Percentiles rank a stretch among this genome's conserved stretches.
These are phyloP conservation scores for Trichonephila inaurata DNA, from an alignment of 1,140 invertebrate species.

Conservation along the genomic window DNA sequence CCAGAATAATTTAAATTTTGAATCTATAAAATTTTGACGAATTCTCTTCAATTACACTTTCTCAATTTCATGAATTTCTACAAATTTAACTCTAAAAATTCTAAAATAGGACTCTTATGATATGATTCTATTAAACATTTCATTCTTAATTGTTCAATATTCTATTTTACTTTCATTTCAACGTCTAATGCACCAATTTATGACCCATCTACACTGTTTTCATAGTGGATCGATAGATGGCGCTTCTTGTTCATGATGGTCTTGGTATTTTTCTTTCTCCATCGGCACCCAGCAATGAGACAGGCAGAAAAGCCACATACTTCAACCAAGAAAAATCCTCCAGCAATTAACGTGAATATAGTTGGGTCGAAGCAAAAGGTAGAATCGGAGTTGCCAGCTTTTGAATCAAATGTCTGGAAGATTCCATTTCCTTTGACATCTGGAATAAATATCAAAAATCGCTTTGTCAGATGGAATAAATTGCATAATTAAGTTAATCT, in stretches of 20 bases:
- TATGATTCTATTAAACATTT: too few species aligned
- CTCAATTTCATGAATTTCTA: too few species aligned
- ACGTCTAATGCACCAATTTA: neutral
- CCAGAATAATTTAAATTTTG: too few species aligned
- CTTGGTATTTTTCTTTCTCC: slow-evolving; percentile 24
- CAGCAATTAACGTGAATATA: slow-evolving; percentile 63
- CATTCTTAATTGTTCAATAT: too few species aligned
- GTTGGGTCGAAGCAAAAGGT: slow-evolving; percentile 73
- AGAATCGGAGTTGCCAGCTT: neutral
- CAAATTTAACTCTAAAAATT: too few species aligned
- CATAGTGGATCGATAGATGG: slow-evolving; percentile 71
- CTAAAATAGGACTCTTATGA: too few species aligned
- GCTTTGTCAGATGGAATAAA: too few species aligned
- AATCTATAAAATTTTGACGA: too few species aligned
- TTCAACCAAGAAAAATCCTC: slow-evolving; percentile 54
- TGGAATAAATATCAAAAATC: slow-evolving; percentile 26
- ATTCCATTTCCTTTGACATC: slow-evolving; percentile 51
- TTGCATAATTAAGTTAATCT: too few species aligned
- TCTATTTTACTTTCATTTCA: too few species aligned
- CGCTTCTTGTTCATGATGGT: slow-evolving; percentile 53
- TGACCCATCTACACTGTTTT: slow-evolving; percentile 52
- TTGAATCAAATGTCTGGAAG: slow-evolving; percentile 33
- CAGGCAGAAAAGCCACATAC: slow-evolving; percentile 69
- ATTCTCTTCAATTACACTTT: too few species aligned
- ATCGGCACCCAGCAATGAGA: slow-evolving; percentile 49